Percentiles rank a stretch among this genome's conserved stretches.
Conservation (phyloP, 2,113 vertebrate species). For the Ageneiosus marmoratus region DNA sequence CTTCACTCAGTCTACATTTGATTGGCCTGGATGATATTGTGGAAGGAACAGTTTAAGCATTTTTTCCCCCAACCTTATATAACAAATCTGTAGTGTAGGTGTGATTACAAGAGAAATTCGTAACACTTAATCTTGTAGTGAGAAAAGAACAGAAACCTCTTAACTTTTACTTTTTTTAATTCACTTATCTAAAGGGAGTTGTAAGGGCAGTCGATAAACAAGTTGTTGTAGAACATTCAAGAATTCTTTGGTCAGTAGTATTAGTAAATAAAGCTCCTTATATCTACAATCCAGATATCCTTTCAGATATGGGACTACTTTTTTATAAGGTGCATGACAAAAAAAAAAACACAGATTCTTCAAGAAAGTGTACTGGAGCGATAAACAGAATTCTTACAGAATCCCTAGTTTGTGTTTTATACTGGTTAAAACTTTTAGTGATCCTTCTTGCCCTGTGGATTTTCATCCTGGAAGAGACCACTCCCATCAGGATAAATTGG, state of each 20-base stretch:
- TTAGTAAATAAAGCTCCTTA: not conserved
- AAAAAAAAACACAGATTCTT: not conserved
- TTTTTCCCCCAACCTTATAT: not conserved
- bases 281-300: not conserved
- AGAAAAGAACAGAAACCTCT: not conserved
- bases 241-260: not conserved
- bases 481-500: not conserved
- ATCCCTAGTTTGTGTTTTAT: not conserved
- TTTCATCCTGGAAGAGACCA: not conserved
- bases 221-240: not conserved
- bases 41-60: not conserved
- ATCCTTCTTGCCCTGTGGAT: not conserved
- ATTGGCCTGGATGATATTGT: not conserved
- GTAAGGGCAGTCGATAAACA: not conserved
- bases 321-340: too few species aligned
- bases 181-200: not conserved
- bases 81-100: not conserved
- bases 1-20: not conserved
- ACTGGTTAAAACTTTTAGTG: not conserved
- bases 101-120: not conserved
- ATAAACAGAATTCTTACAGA: not conserved
- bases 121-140: not conserved
- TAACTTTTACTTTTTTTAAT: not conserved
- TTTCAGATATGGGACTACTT: not conserved
- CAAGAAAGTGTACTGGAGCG: not conserved